Conservation (phyloP, 2,888 invertebrate genomes). For the Tethea ocularis region DNA sequence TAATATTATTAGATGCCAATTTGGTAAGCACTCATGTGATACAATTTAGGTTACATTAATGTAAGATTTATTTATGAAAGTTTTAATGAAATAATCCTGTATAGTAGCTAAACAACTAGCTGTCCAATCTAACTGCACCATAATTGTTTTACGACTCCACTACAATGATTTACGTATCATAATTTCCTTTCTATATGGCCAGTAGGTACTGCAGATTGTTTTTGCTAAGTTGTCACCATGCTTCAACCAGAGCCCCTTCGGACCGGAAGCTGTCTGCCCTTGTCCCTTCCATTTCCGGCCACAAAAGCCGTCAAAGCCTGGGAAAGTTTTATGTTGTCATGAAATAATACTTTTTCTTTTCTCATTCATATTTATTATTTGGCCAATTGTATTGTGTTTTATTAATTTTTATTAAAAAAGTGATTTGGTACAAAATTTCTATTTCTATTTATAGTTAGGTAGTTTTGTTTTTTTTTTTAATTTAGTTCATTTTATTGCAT, state of each 20-base stretch:
- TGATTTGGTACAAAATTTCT: too few relatives aligned
- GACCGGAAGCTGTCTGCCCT: slow-evolving; percentile 71
- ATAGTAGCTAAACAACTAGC: background rate
- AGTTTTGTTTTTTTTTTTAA: too few relatives aligned
- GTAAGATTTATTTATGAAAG: too few relatives aligned
- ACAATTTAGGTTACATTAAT: too few relatives aligned
- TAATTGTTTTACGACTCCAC: slow-evolving; percentile 33
- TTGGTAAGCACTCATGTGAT: too few relatives aligned
- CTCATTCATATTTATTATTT: slow-evolving; percentile 25
- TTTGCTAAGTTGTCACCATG: slow-evolving; percentile 53
- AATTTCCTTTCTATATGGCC: slow-evolving; percentile 53
- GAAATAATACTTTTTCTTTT: slow-evolving; percentile 32
- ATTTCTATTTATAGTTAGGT: too few relatives aligned
- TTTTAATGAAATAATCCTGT: too few relatives aligned
- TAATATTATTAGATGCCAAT: too few relatives aligned
- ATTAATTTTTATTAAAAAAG: background rate
- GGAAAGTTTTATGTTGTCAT: slow-evolving; percentile 54
- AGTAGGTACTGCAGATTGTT: slow-evolving; percentile 42
- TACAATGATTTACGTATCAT: slow-evolving; percentile 66
- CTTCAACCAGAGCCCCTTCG: slow-evolving; percentile 44
- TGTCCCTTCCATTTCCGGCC: slow-evolving; percentile 76
- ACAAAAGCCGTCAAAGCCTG: slow-evolving; percentile 58
- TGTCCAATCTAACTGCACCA: background rate
- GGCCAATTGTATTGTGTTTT: slow-evolving; percentile 10
- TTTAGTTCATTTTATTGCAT: too few relatives aligned